A percentile compares a stretch with the other conserved stretches of the same genome.
phyloP scores from a whole-genome alignment of 2,888 invertebrate genomes.

The Campoplex capitator region DNA sequence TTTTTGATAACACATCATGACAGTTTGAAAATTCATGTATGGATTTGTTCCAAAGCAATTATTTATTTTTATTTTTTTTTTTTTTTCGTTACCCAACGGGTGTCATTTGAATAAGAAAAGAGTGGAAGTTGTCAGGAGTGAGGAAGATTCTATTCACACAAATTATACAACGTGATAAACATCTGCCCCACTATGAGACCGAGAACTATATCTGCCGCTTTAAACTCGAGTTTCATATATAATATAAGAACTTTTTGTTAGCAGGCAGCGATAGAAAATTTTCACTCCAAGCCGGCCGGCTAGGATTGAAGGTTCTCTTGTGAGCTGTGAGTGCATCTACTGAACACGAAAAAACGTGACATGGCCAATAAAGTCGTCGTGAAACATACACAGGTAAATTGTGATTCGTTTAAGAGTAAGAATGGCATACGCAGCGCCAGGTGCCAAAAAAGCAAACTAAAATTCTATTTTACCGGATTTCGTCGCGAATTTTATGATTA shows the following conservation, averaged over 20 bases:
- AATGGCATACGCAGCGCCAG: no score
- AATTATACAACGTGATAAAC: slow-evolving; percentile 10
- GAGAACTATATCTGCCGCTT: background rate
- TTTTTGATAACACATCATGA: background rate
- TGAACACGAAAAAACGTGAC: no score
- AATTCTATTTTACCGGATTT: no score
- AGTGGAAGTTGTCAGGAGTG: background rate
- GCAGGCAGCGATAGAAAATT: background rate
- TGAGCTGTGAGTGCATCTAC: background rate
- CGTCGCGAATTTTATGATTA: no score
- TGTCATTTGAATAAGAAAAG: slow-evolving; percentile 3
- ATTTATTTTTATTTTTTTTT: background rate
- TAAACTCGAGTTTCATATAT: slow-evolving; percentile 1
- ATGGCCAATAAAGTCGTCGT: slow-evolving; percentile 45
- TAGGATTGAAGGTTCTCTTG: background rate
- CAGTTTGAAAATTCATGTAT: background rate
- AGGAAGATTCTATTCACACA: background rate
- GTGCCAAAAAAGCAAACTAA: no score
- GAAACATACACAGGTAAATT: slow-evolving; percentile 56
- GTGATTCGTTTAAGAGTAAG: background rate
- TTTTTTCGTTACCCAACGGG: background rate
- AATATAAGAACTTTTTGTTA: slow-evolving; percentile 8
- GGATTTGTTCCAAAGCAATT: background rate
- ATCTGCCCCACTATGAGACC: background rate
- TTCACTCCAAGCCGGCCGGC: slow-evolving; percentile 7